Evolutionary conservation across 2,797 vertebrate genomes (phyloP), one percentile per base, ranked within the genome.

Genomic region (Clamator glandarius): DNA sequence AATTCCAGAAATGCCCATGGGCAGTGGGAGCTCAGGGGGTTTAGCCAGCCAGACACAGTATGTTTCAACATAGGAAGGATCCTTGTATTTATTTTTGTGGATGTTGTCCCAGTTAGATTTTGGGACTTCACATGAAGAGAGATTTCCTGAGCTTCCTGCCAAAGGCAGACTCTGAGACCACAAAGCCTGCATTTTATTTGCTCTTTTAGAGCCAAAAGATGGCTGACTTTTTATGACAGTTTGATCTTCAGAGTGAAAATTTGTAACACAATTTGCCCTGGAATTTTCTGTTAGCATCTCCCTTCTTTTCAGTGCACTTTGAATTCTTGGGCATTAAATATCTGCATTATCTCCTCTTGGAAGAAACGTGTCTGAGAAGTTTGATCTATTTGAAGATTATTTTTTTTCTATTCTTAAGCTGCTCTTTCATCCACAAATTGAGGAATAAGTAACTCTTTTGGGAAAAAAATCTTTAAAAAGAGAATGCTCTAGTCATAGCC

Each of bases 131-230:
- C 67, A 94, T 61, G 55, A 80, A 94, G 87, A 59, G 87, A 69
- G 68, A 55, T 94, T 93, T 93, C 64, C 62, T 66, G 44, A 94
- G 28, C 63, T 94, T 91, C 72, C 87, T 95, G 92, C 93, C 84
- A 94, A 92, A 91, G 83, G 87, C 92, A 92, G 67, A 59, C 36
- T 85, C 57, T 29, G 31, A 94, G 77, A 91, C 90, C 59, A 82
- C 89, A 91, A 77, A 79, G 70, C 46, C 76, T 95, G 84, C 5
- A 2, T 93, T 92, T 91, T 81, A 76, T 93, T 91, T 93, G 31
- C n/a, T 89, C 6, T 58, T 79, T 88, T 79, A 39, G 20, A 81
- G 52, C 59, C 75, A 64, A 67, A 84, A 89, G 63, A 89, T 92
- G 84, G 35, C 67, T 90, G 59, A 26, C 39, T 72, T 81, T 93